These are phyloP conservation scores for Sebastes oblongus DNA, from an alignment of 2,797 vertebrate genomes.

Conservation along the genomic window DNA sequence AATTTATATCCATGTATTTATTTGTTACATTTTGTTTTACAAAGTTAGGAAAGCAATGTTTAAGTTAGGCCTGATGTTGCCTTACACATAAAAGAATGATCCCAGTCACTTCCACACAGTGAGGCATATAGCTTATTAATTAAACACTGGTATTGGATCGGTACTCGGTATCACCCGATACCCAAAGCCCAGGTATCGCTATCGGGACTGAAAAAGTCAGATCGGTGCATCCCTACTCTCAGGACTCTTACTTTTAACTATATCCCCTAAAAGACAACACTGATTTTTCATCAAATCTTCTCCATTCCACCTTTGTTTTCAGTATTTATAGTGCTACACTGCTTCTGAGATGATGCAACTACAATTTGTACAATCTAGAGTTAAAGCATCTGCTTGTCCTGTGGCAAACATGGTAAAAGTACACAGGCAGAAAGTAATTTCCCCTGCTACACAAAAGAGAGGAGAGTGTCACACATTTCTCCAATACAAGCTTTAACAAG, in stretches of 20 bases:
- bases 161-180: no score
- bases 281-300: neutral
- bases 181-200: no score
- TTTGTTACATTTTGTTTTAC: no score
- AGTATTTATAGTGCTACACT: neutral
- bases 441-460: neutral
- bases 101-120: no score
- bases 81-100: no score
- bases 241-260: neutral
- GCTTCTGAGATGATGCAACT: constrained; percentile 8
- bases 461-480: neutral
- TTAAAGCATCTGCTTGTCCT: neutral
- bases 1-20: no score
- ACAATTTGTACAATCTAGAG: neutral
- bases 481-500: neutral
- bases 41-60: no score
- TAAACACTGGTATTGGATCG: no score
- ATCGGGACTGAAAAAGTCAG: no score
- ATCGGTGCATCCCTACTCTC: neutral
- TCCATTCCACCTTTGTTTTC: neutral
- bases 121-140: no score
- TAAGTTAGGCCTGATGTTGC: no score
- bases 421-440: constrained; percentile 8
- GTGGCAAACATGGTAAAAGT: neutral
- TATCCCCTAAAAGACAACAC: neutral